Evolutionary conservation across 2,113 vertebrate species (phyloP).

Genomic region (human (Homo sapiens)): GRCh38 chr2:69877001-69877500

Average conservation of each 20-base stretch:
- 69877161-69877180: background rate
- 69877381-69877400: background rate
- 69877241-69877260: background rate
- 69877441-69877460: conserved; percentile 12
- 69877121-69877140: background rate
- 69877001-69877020: no score
- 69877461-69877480: background rate
- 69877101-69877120: background rate
- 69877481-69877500: background rate
- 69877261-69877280: background rate
- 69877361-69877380: background rate
- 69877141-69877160: background rate
- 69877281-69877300: background rate
- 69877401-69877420: background rate
- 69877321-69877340: background rate
- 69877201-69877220: background rate
- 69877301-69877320: background rate
- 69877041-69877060: background rate
- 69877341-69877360: background rate
- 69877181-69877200: background rate
- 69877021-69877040: no score
- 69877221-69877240: background rate
- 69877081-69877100: background rate
- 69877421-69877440: background rate
- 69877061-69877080: background rate